A percentile compares a stretch with the other conserved stretches of the same genome.
phyloP scores from a whole-genome alignment of 2,797 vertebrate species.

The Rhincodon typus region DNA sequence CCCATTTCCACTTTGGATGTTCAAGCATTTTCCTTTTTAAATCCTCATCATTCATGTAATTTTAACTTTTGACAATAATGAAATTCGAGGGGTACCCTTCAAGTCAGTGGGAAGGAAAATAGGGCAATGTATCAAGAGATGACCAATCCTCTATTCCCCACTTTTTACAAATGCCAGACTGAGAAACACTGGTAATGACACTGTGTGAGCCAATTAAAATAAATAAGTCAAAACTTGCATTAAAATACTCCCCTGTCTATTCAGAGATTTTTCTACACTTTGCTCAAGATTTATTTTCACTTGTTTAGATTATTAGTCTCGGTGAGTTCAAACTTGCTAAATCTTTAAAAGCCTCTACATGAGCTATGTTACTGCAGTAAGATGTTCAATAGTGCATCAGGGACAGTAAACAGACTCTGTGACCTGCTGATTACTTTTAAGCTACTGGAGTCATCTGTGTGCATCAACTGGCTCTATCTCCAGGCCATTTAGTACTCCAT shows the following conservation, averaged over 20 bases:
- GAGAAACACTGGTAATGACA: neutral
- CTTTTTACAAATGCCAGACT: neutral
- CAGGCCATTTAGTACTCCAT: neutral
- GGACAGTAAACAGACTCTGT: neutral
- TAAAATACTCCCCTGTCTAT: neutral
- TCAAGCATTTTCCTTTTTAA: neutral
- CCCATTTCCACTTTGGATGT: neutral
- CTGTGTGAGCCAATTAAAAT: neutral
- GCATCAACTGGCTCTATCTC: neutral
- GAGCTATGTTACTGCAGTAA: neutral
- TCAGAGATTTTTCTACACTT: neutral
- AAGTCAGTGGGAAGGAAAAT: neutral
- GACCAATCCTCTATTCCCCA: neutral
- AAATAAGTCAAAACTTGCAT: neutral
- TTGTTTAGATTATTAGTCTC: neutral
- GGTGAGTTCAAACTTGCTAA: neutral
- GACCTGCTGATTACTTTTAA: neutral
- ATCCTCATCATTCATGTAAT: neutral
- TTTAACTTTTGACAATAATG: neutral
- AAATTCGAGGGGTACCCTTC: neutral
- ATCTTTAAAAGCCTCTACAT: neutral
- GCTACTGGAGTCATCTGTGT: neutral
- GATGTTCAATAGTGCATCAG: neutral
- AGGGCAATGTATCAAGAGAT: neutral
- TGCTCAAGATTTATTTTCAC: neutral